These are phyloP conservation scores for Drosophila kepulauana DNA, from an alignment of 1,140 invertebrate species.

Conservation along the genomic window DNA sequence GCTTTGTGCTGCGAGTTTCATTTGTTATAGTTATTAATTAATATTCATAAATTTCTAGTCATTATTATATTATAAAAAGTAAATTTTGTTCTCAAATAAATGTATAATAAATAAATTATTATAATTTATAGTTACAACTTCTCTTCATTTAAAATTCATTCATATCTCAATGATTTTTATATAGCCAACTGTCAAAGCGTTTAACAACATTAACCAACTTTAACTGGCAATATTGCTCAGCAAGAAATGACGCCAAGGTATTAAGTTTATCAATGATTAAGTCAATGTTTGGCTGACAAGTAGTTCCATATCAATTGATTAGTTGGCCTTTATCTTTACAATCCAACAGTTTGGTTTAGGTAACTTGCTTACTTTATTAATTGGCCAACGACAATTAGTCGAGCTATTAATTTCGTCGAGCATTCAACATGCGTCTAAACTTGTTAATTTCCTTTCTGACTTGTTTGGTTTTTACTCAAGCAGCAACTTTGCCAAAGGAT, in stretches of 20 bases:
- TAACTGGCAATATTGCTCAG: background rate
- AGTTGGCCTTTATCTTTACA: background rate
- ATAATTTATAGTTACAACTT: no score
- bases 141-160: no score
- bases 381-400: background rate
- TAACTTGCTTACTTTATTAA: background rate
- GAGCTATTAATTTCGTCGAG: background rate
- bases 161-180: no score
- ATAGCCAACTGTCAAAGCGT: no score
- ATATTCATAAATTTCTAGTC: no score
- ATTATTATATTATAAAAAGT: no score
- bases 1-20: no score
- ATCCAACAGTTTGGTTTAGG: background rate
- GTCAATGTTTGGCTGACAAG: background rate
- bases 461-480: background rate
- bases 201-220: no score
- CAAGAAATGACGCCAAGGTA: background rate
- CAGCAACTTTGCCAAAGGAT: slow-evolving; percentile 23
- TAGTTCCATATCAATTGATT: background rate
- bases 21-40: no score
- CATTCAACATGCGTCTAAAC: background rate
- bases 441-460: background rate
- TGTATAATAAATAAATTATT: no score
- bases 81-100: no score
- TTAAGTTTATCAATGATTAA: background rate